Evolutionary conservation across 1,140 invertebrate genomes (phyloP), one percentile per base, ranked within the genome.

Genomic region (Latrodectus geometricus): DNA sequence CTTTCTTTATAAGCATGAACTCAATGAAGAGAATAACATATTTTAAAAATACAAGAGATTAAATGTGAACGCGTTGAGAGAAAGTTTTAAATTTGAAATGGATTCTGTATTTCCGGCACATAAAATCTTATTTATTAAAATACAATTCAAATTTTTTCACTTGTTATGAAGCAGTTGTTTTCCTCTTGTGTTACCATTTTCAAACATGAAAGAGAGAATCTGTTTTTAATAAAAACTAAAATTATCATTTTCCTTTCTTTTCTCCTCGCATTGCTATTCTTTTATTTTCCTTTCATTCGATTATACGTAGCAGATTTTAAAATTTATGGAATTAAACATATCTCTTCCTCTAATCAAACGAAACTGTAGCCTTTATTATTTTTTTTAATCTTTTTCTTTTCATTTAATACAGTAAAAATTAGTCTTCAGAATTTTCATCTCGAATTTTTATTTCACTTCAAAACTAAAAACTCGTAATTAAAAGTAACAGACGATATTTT

Each of bases 391-490:
- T 14, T 61, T 61, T 61, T 61, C 35, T 35, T 35, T 35, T 35
- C 35, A 35, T 35, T 35, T 35, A 35, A 35, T 14, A 61, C 11
- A 61, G 11, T 61, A 61, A 17, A 61, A 61, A 61, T 61, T 61
- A 61, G 54, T 61, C 54, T 61, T 61, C 54, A 61, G 17, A 61
- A 61, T 61, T 61, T 17, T 17, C 54, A 61, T 61, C 11, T 14
- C 2, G 0, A 61, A 61, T 14, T 61, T 61, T 61, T 61, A 17
- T 61, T 14, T 17, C 17, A 17, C 54, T 14, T 61, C 17, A 17
- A 61, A 61, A 61, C 54, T 61, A 61, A 61, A 61, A 61, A 61
- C 54, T 61, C 54, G 54, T 61, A 61, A 61, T 61, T 61, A 61
- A 61, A 61, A 61, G 54, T 61, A 61, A 61, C 54, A 61, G 54